Percentiles rank a stretch among this genome's conserved stretches.
These are phyloP conservation scores for Bothrops jararaca DNA, from an alignment of 2,113 vertebrate genomes.

Conservation along the genomic window DNA sequence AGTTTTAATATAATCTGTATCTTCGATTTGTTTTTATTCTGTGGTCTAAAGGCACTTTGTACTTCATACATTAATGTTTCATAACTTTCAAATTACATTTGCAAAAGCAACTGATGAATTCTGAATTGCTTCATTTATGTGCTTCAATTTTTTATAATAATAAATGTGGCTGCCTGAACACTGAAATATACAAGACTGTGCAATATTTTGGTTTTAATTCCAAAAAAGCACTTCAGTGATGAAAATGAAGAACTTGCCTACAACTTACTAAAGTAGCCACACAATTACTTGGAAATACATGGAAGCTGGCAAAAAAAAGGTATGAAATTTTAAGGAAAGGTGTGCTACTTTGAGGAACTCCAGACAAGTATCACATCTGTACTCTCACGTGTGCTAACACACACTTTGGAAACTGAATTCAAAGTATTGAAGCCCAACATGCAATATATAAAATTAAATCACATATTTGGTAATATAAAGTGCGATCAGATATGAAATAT, in stretches of 20 bases:
- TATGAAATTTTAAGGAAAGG: neutral
- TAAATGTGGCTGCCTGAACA: slow-evolving; percentile 28
- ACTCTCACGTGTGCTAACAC: neutral
- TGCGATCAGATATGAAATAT: neutral
- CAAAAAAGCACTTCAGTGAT: neutral
- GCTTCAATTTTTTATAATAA: slow-evolving; percentile 52
- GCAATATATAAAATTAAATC: slow-evolving; percentile 32
- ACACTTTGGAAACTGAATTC: neutral
- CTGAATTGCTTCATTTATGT: slow-evolving; percentile 53
- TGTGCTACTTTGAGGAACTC: neutral
- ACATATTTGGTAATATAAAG: neutral
- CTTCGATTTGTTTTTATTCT: slow-evolving; percentile 42
- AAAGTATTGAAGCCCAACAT: slow-evolving; percentile 17
- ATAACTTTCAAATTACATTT: slow-evolving; percentile 58
- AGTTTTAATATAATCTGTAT: slow-evolving; percentile 46
- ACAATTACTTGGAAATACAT: neutral
- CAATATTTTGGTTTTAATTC: neutral
- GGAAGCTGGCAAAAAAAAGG: neutral
- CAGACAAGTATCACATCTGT: neutral
- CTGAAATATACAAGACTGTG: slow-evolving; percentile 26
- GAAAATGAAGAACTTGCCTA: neutral
- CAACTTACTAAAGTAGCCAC: neutral
- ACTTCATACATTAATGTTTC: slow-evolving; percentile 57
- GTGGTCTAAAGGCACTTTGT: slow-evolving; percentile 38
- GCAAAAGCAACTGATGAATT: slow-evolving; percentile 44